Base-by-base conservation (phyloP, 1,140 invertebrate genomes). In the Ceratina calcarata region DNA sequence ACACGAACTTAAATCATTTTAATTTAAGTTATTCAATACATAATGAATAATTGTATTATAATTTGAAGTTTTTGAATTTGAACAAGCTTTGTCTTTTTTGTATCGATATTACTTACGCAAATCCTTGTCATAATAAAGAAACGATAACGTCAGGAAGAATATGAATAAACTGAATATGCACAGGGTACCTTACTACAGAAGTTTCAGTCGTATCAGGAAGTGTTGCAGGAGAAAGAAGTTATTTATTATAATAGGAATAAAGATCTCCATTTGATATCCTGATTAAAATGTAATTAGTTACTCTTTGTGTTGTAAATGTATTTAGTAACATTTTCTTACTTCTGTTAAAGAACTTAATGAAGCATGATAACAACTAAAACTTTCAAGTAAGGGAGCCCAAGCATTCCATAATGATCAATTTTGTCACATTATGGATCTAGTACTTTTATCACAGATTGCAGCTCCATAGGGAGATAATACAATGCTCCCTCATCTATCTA, bases 371-470 rank as follows among this genome's bases (percentile, higher is more conserved):
- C 27, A 74, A 80, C 55, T 58, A 74, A 82, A 51, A 68, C 53
- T 80, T 73, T 37, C 37, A 13, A 27, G 22, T 68, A 77, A 79
- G 61, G 67, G 51, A 82, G 53, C 58, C 72, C 51, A 78, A 74
- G 53, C 24, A 83, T 80, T 64, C 74, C 62, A 68, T 71, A 71
- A 74, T 81, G 62, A 70, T 87, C 60, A 78, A 83, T 71, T 85
- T 73, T 64, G 65, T 85, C 73, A 61, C 68, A 81, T 79, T 60
- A 62, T 83, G 64, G 32, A 78, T 83, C 79, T 85, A 85, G 70
- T 62, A 58, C 22, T 82, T 78, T 58, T 84, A 86, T 89, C 80
- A 86, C 80, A 86, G 82, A 83, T 87, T 82, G 77, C 72, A 87
- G 79, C 79, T 87, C 73, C 81, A 79, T 16, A 60, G 67, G 60